phyloP scores from a whole-genome alignment of 2,113 vertebrate species.

The Tachycineta bicolor region DNA sequence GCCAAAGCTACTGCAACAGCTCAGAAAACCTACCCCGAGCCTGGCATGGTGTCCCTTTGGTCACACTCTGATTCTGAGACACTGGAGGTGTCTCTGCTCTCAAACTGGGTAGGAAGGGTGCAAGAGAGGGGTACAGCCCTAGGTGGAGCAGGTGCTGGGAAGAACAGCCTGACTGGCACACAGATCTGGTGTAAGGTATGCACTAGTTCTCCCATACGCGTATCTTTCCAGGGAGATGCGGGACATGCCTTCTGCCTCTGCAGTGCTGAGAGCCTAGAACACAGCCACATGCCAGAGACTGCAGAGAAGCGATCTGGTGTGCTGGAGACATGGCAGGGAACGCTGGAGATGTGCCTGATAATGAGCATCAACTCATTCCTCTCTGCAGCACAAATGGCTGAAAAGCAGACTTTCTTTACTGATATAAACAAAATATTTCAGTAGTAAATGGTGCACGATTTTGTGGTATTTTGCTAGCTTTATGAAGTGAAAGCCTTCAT shows the following conservation, averaged over 20 bases:
- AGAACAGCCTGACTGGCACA: background rate
- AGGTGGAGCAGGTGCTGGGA: background rate
- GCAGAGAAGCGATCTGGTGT: rapidly evolving
- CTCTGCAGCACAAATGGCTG: background rate
- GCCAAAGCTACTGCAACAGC: background rate
- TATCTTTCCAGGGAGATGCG: background rate
- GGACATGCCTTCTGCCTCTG: background rate
- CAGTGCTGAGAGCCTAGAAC: background rate
- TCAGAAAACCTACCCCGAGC: background rate
- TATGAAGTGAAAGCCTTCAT: background rate
- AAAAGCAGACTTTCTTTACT: background rate
- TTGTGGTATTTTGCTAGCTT: background rate
- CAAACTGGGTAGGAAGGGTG: background rate
- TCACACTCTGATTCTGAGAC: background rate
- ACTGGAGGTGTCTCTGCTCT: background rate
- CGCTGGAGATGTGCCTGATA: background rate
- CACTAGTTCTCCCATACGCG: rapidly evolving
- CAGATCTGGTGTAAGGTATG: background rate
- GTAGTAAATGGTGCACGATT: background rate
- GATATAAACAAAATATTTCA: background rate
- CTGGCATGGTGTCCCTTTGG: background rate
- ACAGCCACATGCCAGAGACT: background rate
- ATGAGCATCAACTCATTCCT: background rate
- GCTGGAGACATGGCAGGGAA: background rate
- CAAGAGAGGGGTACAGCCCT: background rate